Conservation (phyloP, 2,888 invertebrate genomes). For the Penaeus monodon region DNA sequence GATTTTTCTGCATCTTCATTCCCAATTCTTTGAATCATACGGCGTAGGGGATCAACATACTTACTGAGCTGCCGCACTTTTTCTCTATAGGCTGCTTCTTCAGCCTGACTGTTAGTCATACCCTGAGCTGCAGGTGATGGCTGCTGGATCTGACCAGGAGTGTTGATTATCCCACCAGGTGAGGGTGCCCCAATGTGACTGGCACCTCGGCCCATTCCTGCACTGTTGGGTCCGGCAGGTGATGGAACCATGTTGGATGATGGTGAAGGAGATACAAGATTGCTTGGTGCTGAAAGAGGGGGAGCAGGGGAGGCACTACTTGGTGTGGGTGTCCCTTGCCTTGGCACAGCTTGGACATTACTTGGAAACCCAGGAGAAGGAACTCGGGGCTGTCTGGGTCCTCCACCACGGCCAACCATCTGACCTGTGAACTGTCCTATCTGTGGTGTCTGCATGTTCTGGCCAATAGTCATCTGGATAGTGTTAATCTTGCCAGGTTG, state of each 20-base stretch:
- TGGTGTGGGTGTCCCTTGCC: constrained; percentile 51
- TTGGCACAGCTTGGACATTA: neutral
- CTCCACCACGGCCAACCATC: constrained; percentile 36
- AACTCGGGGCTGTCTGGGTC: constrained; percentile 53
- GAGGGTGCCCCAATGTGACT: constrained; percentile 65
- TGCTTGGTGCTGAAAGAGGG: constrained; percentile 41
- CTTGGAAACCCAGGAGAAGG: constrained; percentile 57
- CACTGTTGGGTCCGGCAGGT: constrained; percentile 74
- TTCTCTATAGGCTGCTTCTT: constrained; percentile 92
- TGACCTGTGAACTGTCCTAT: constrained; percentile 42
- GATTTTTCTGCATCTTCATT: constrained; percentile 91
- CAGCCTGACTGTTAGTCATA: constrained; percentile 69
- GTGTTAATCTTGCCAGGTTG: constrained; percentile 43
- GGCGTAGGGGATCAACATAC: constrained; percentile 91
- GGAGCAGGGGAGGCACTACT: constrained; percentile 57
- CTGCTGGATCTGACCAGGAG: constrained; percentile 66
- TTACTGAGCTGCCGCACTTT: constrained; percentile 93
- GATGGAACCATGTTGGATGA: constrained; percentile 76
- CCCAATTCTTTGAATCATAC: constrained; percentile 90
- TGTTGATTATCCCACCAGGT: constrained; percentile 64
- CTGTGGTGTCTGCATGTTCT: constrained; percentile 15
- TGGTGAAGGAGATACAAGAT: constrained; percentile 76
- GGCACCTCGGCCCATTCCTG: constrained; percentile 49
- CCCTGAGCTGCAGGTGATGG: constrained; percentile 66
- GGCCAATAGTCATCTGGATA: constrained; percentile 50